A percentile compares a stretch with the other conserved stretches of the same genome.
Conservation (phyloP, 1,140 invertebrate species). For the Atta texana region DNA sequence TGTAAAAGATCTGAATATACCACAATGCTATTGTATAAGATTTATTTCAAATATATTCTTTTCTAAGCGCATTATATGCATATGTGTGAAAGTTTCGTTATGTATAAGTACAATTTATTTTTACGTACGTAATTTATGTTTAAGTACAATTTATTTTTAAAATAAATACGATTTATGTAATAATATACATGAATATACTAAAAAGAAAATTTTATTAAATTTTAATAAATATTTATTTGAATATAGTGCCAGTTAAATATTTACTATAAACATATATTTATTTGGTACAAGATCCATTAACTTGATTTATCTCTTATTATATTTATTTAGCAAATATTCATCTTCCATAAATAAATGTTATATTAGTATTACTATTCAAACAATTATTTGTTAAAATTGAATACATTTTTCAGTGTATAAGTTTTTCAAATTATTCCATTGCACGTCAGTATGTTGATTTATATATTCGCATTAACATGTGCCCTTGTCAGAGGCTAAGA, state of each 20-base stretch:
- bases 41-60: neutral
- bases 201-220: too few relatives aligned
- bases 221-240: too few relatives aligned
- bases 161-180: constrained; percentile 6
- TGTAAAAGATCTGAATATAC: neutral
- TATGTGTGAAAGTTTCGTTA: neutral
- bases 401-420: neutral
- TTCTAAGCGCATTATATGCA: neutral
- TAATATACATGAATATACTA: neutral
- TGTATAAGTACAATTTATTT: neutral
- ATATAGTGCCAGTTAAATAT: too few relatives aligned
- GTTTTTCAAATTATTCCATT: neutral
- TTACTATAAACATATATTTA: too few relatives aligned
- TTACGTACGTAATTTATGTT: too few relatives aligned
- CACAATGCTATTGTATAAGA: neutral
- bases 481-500: constrained; percentile 2
- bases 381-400: too few relatives aligned
- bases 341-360: too few relatives aligned
- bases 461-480: constrained; percentile 29
- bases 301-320: too few relatives aligned
- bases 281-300: too few relatives aligned
- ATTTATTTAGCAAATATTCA: too few relatives aligned
- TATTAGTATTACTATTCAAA: too few relatives aligned
- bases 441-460: neutral
- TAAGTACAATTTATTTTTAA: neutral